phyloP scores from a whole-genome alignment of 2,888 invertebrate genomes.

The Synanthedon myopaeformis region DNA sequence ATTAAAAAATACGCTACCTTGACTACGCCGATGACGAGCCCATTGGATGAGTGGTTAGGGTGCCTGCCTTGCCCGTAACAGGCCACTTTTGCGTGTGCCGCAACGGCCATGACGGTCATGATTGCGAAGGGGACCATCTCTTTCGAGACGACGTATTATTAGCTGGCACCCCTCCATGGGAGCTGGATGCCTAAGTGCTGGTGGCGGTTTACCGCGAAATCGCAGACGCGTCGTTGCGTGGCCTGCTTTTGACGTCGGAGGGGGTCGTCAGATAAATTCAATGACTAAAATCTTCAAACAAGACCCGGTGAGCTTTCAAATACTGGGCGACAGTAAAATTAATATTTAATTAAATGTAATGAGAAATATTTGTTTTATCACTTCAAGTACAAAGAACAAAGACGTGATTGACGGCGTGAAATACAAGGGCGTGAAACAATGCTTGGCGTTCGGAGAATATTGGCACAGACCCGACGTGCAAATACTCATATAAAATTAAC shows the following conservation, averaged over 20 bases:
- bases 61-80: too few relatives aligned
- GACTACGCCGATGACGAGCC: too few relatives aligned
- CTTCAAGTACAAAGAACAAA: slow-evolving; percentile 19
- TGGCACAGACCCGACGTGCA: not conserved
- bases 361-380: slow-evolving; percentile 13
- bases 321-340: too few relatives aligned
- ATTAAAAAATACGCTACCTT: too few relatives aligned
- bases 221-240: slow-evolving; percentile 3
- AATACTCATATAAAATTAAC: not conserved
- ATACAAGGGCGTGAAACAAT: slow-evolving; percentile 11
- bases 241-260: too few relatives aligned
- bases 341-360: not conserved
- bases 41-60: too few relatives aligned
- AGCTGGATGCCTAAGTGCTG: slow-evolving; percentile 1
- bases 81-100: too few relatives aligned
- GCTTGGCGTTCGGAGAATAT: slow-evolving; percentile 4
- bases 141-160: too few relatives aligned
- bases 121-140: too few relatives aligned
- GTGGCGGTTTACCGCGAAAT: slow-evolving; percentile 2
- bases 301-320: not conserved
- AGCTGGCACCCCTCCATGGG: not conserved
- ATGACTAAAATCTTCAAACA: not conserved
- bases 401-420: slow-evolving; percentile 24
- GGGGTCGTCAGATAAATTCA: too few relatives aligned
- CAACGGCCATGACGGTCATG: too few relatives aligned